Percentiles rank a stretch among this genome's conserved stretches.
Evolutionary conservation across 1,140 invertebrate species (phyloP).

Genomic region (Drosophila ironensis): DNA sequence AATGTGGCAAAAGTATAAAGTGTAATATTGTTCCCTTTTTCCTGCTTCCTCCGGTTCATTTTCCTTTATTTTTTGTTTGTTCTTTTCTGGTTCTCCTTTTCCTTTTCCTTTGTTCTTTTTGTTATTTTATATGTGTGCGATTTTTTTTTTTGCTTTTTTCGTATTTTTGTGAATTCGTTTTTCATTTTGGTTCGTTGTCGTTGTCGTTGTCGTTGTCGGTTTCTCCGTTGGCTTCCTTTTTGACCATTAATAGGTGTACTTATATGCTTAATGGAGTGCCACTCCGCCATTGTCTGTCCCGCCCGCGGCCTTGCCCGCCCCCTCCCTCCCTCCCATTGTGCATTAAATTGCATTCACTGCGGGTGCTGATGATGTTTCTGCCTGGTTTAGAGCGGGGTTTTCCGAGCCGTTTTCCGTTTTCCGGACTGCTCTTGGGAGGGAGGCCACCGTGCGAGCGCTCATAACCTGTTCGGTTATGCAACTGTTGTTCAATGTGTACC

Average conservation of each 20-base stretch:
- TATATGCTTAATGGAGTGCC: constrained; percentile 79
- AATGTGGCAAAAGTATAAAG: constrained; percentile 76
- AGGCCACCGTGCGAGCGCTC: constrained; percentile 8
- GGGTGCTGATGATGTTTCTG: constrained; percentile 9
- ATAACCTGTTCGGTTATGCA: constrained; percentile 31
- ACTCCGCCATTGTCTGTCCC: constrained; percentile 54
- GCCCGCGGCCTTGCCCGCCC: neutral
- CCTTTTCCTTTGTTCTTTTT: neutral
- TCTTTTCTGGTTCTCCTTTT: constrained; percentile 18
- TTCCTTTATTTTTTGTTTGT: neutral
- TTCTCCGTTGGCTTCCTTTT: constrained; percentile 61
- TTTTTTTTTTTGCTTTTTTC: neutral
- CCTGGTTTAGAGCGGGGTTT: neutral
- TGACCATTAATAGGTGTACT: constrained; percentile 80
- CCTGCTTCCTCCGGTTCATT: constrained; percentile 13
- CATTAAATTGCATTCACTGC: constrained; percentile 52
- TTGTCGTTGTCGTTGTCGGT: constrained; percentile 35
- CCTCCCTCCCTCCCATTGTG: neutral
- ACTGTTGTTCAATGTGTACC: constrained; percentile 72
- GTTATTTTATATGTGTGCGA: too few species aligned
- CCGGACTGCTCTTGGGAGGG: neutral
- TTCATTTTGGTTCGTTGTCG: constrained; percentile 34
- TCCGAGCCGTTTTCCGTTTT: neutral
- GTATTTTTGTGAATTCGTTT: constrained; percentile 35
- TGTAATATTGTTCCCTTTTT: constrained; percentile 73